Evolutionary conservation across 1,140 invertebrate species (phyloP), one percentile per base, ranked within the genome.

Genomic region (Alviniconcha marisindica): DNA sequence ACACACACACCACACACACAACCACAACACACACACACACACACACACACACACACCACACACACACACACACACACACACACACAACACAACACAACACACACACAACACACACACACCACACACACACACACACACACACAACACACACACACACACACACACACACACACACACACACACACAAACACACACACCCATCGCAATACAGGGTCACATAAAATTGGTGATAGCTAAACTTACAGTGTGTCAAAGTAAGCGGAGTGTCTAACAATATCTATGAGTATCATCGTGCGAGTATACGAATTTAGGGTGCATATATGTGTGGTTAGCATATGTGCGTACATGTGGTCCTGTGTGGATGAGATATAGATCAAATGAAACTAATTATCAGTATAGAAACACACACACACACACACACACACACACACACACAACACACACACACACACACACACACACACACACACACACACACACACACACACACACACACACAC

Each of bases 41-140:
- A 63, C 28, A 10, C 28, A 63, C 28, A 63, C 28, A 63, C 24
- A 63, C 28, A 63, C 28, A 63, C 28, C 60, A 31, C 60, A 63
- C 60, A 63, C 60, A 63, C 60, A 63, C 60, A 63, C 60, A n/a
- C 60, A 63, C 60, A 63, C 60, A 63, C 60, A 63, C 60, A 63
- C 10, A 63, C 60, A 63, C 60, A n/a, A n/a, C n/a, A n/a, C n/a
- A n/a, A n/a, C n/a, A n/a, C n/a, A n/a, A n/a, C n/a, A n/a, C n/a
- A n/a, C n/a, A n/a, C n/a, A n/a, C n/a, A n/a, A n/a, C n/a, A n/a
- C n/a, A n/a, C n/a, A 63, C 28, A 63, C 28, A 63, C n/a, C 28
- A 63, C 28, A 63, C 28, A 63, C 28, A 63, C 28, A 63, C 24
- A 14, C 24, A n/a, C 24, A 63, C 24, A 63, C 28, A 63, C 28